Percentiles rank a stretch among this genome's conserved stretches.
These are phyloP conservation scores for Heliconius aoede DNA, from an alignment of 2,888 invertebrate species.

Conservation along the genomic window DNA sequence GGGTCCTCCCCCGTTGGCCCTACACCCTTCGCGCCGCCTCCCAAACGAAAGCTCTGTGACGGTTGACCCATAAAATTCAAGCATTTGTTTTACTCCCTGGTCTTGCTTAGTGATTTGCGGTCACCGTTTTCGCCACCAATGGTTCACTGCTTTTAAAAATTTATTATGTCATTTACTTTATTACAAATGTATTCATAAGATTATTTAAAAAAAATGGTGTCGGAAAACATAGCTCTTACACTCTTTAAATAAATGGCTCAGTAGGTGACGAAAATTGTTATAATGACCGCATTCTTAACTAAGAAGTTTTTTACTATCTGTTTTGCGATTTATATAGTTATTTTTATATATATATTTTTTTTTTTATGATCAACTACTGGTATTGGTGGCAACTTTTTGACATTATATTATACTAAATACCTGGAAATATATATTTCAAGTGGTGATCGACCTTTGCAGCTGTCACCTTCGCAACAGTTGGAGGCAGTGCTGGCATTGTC, in stretches of 20 bases:
- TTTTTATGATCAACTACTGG: not conserved
- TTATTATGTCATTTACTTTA: not conserved
- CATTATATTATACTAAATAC: constrained; percentile 5
- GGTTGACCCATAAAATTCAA: constrained; percentile 77
- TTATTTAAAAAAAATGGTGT: not conserved
- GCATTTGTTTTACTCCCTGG: constrained; percentile 71
- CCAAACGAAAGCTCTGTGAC: constrained; percentile 61
- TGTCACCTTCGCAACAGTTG: constrained; percentile 76
- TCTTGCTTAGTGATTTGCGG: constrained; percentile 68
- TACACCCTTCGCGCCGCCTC: constrained; percentile 68
- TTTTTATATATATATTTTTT: too few species aligned
- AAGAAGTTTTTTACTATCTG: constrained; percentile 21
- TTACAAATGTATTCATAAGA: not conserved
- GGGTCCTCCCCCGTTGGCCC: constrained; percentile 76
- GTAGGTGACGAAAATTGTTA: constrained; percentile 50
- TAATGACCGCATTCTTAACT: constrained; percentile 55
- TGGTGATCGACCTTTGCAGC: constrained; percentile 73
- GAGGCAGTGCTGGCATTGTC: constrained; percentile 75
- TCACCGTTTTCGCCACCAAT: constrained; percentile 56
- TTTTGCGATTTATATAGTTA: constrained; percentile 2
- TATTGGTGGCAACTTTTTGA: not conserved
- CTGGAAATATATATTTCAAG: constrained; percentile 45
- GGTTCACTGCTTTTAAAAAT: constrained; percentile 38
- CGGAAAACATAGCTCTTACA: not conserved
- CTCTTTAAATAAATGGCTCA: constrained; percentile 27